phyloP scores from a whole-genome alignment of 2,797 vertebrate genomes.

The Urocyon cinereoargenteus region DNA sequence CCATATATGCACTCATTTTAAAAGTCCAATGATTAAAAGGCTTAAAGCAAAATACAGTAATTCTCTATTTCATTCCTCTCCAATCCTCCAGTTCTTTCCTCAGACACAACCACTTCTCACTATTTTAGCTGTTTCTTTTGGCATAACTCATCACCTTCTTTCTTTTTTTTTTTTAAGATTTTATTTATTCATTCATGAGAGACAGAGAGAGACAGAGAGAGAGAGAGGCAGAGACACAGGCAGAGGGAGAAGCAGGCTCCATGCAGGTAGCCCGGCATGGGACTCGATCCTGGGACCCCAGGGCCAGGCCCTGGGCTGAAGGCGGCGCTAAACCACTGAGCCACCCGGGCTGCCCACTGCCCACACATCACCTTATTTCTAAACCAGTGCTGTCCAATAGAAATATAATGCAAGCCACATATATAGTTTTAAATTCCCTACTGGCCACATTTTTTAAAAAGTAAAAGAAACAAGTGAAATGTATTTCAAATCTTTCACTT shows the following conservation, averaged over 20 bases:
- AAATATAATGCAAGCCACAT: neutral
- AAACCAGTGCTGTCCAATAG: neutral
- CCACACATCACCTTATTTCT: neutral
- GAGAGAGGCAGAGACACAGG: no score
- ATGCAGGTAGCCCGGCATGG: no score
- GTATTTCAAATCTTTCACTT: conserved; percentile 10
- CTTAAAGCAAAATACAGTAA: neutral
- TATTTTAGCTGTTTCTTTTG: conserved; percentile 12
- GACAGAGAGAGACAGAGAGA: no score
- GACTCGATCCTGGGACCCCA: no score
- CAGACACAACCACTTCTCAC: neutral
- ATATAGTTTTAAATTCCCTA: conserved; percentile 43
- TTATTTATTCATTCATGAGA: no score
- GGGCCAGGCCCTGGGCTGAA: no score
- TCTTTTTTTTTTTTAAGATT: neutral
- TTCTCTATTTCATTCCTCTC: neutral
- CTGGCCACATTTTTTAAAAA: conserved; percentile 30
- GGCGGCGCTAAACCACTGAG: no score
- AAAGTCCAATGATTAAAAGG: conserved; percentile 27
- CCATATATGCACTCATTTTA: conserved; percentile 13
- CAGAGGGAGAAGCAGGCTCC: no score
- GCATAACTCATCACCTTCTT: neutral
- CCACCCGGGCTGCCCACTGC: no score
- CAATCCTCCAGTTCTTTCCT: neutral
- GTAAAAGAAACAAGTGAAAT: conserved; percentile 16